phyloP scores from a whole-genome alignment of 2,888 invertebrate genomes.

The Elysia crispata region DNA sequence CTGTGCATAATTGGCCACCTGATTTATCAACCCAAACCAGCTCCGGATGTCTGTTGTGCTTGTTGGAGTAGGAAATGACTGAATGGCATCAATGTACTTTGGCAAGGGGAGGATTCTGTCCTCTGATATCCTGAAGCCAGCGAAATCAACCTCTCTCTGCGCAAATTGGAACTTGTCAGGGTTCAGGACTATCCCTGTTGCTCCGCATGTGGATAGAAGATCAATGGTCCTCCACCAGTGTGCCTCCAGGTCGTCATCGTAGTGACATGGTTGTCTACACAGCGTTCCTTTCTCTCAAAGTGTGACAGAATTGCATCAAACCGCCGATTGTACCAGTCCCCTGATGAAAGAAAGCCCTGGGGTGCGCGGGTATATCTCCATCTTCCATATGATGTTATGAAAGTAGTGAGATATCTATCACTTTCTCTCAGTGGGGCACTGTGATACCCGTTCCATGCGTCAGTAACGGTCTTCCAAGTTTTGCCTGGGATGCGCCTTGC shows the following conservation, averaged over 20 bases:
- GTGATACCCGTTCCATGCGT: slow-evolving; percentile 24
- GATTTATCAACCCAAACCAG: slow-evolving; percentile 11
- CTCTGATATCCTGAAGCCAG: neutral
- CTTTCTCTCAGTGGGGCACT: neutral
- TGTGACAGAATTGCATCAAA: neutral
- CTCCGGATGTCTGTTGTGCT: neutral
- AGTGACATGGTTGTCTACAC: neutral
- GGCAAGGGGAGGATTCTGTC: neutral
- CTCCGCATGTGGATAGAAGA: neutral
- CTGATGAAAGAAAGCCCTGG: slow-evolving; percentile 11
- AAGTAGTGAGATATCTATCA: slow-evolving; percentile 19
- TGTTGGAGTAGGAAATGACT: neutral
- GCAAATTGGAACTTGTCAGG: slow-evolving; percentile 3
- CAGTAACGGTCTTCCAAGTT: slow-evolving; percentile 18
- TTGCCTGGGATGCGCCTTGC: neutral
- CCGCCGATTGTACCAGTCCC: neutral
- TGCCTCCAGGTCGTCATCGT: neutral
- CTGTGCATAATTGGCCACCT: slow-evolving; percentile 6
- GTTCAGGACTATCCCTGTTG: neutral
- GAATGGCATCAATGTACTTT: slow-evolving; percentile 2
- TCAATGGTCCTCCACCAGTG: slow-evolving; percentile 20
- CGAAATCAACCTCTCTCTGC: neutral
- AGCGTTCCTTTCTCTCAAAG: neutral
- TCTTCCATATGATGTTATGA: slow-evolving; percentile 3
- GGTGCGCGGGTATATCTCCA: slow-evolving; percentile 18